Evolutionary conservation across 1,140 invertebrate species (phyloP).

Genomic region (Harlomillsia oculata): DNA sequence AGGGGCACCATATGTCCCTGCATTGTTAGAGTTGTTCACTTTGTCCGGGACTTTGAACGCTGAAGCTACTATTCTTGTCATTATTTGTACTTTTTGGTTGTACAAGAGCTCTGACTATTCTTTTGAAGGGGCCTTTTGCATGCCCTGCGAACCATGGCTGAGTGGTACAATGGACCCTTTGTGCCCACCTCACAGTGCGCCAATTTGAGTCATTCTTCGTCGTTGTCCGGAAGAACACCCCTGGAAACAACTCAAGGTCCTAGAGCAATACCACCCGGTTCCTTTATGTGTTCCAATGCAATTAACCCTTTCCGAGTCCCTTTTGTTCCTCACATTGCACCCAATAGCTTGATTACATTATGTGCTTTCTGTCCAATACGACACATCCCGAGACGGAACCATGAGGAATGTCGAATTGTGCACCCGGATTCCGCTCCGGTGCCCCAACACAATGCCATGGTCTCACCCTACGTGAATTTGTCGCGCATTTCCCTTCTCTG

Average conservation of each 20-base stretch:
- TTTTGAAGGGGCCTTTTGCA: conserved; percentile 15
- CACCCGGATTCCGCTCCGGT: no score
- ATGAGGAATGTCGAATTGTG: not conserved
- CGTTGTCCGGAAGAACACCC: conserved; percentile 23
- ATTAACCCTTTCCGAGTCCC: conserved; percentile 31
- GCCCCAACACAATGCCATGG: no score
- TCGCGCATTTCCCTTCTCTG: no score
- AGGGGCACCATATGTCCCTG: no score
- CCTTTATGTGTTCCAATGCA: conserved; percentile 17
- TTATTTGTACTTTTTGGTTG: no score
- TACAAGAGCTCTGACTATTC: no score
- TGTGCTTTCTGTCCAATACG: not conserved
- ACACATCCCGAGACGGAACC: not conserved
- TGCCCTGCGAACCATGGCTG: conserved; percentile 17
- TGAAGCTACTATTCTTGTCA: no score
- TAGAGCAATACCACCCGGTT: conserved; percentile 5
- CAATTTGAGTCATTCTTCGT: conserved; percentile 24
- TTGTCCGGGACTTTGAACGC: no score
- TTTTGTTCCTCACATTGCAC: not conserved
- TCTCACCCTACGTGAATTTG: no score
- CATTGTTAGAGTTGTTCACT: no score
- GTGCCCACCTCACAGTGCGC: conserved; percentile 21
- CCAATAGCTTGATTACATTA: not conserved
- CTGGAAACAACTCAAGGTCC: conserved; percentile 6
- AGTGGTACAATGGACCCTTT: conserved; percentile 25